phyloP scores from a whole-genome alignment of 2,113 vertebrate species.

The Ptilorrhoa leucosticta region DNA sequence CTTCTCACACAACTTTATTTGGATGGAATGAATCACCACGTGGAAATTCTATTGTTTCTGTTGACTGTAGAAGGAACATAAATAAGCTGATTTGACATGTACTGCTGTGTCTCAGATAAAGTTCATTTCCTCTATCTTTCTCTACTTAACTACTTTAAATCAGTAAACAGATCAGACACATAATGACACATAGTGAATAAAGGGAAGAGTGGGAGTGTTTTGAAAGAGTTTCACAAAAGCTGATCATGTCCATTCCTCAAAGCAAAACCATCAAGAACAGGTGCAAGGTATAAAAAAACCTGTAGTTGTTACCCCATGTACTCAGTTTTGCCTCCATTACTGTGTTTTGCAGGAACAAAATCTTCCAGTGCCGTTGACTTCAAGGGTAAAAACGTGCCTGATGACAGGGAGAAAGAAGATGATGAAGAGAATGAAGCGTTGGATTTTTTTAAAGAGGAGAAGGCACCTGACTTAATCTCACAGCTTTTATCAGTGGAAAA shows the following conservation, averaged over 20 bases:
- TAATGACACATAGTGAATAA: neutral
- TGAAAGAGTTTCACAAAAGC: neutral
- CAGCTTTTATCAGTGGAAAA: neutral
- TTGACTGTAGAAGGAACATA: neutral
- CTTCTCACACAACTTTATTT: neutral
- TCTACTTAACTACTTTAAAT: neutral
- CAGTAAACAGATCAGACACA: neutral
- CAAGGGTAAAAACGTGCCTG: constrained; percentile 49
- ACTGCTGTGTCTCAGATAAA: neutral
- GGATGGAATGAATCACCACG: neutral
- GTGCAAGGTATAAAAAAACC: neutral
- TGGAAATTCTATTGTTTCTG: neutral
- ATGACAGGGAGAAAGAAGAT: constrained; percentile 37
- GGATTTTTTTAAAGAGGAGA: constrained; percentile 81
- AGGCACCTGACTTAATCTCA: neutral
- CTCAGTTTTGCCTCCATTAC: neutral
- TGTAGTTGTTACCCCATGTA: neutral
- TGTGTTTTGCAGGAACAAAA: constrained; percentile 72
- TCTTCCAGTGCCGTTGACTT: constrained; percentile 44
- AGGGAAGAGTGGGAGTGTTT: neutral
- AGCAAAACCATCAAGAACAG: neutral
- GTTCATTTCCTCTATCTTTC: neutral
- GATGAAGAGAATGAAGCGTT: constrained; percentile 57
- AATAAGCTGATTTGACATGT: neutral
- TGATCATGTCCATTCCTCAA: neutral